These are phyloP conservation scores for Xenopus borealis DNA, from an alignment of 2,113 vertebrate species.

Conservation along the genomic window DNA sequence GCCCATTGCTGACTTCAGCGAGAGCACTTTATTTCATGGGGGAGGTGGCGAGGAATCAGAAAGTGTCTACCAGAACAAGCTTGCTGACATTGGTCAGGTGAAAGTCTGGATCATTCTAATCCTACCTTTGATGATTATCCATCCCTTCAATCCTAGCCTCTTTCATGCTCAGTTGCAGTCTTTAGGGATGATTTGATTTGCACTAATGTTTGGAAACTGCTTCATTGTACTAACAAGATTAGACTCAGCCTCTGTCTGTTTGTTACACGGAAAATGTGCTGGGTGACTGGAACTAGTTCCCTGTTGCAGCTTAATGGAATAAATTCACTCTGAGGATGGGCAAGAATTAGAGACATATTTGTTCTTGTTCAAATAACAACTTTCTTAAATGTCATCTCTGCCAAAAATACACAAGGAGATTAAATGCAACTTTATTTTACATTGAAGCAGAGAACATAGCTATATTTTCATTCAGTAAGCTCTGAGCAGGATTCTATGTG, in stretches of 20 bases:
- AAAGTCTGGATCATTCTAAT: constrained; percentile 62
- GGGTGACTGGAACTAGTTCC: constrained; percentile 74
- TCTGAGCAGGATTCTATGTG: no score
- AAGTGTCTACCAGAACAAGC: constrained; percentile 50
- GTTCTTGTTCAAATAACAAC: constrained; percentile 37
- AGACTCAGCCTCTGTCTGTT: constrained; percentile 76
- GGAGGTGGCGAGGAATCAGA: background rate
- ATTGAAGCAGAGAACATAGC: no score
- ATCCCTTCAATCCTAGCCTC: constrained; percentile 36
- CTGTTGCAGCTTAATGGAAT: constrained; percentile 64
- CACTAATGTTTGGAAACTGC: constrained; percentile 82
- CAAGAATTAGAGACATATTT: constrained; percentile 71
- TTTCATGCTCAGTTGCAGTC: constrained; percentile 56
- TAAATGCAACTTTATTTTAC: no score
- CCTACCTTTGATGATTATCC: constrained; percentile 66
- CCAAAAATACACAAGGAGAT: no score
- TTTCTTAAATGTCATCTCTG: no score
- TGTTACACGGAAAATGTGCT: constrained; percentile 74
- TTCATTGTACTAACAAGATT: constrained; percentile 85
- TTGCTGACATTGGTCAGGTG: constrained; percentile 47
- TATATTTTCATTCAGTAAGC: no score
- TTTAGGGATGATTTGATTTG: constrained; percentile 82
- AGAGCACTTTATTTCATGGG: background rate
- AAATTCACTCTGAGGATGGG: constrained; percentile 68
- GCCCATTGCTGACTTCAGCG: constrained; percentile 51